A percentile compares a stretch with the other conserved stretches of the same genome.
Evolutionary conservation across 2,888 invertebrate genomes (phyloP).

Genomic region (Diplazon laetatorius): DNA sequence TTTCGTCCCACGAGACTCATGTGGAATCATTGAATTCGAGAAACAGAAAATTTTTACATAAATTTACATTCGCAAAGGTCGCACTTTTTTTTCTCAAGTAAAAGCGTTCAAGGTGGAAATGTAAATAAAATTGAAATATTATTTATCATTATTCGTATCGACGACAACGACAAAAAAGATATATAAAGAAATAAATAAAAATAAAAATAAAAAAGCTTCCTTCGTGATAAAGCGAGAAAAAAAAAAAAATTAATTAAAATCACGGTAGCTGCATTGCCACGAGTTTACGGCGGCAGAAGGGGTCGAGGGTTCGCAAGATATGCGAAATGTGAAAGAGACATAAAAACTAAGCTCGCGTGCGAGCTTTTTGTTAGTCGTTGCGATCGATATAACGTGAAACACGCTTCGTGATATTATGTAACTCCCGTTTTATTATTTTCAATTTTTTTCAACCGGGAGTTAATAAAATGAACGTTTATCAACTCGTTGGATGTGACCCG

Average conservation of each 20-base stretch:
- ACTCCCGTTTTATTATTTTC: too few species aligned
- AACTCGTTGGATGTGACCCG: not conserved
- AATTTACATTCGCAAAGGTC: too few species aligned
- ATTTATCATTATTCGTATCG: too few species aligned
- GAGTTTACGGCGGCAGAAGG: not conserved
- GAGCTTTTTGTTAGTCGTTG: not conserved
- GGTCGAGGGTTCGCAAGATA: not conserved
- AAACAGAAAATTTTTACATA: too few species aligned
- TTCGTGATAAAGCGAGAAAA: not conserved
- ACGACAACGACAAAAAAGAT: too few species aligned
- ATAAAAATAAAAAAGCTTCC: not conserved
- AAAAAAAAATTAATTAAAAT: not conserved
- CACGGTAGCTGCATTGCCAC: not conserved
- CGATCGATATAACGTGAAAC: constrained; percentile 11
- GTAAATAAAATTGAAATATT: too few species aligned
- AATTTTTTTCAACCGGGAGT: too few species aligned
- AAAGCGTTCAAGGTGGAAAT: too few species aligned
- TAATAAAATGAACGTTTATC: constrained; percentile 2
- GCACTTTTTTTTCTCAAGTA: too few species aligned
- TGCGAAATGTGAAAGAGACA: not conserved
- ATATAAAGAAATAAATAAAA: too few species aligned
- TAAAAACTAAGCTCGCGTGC: constrained; percentile 1
- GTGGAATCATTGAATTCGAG: too few species aligned
- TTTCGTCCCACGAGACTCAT: too few species aligned
- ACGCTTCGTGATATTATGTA: not conserved